phyloP scores from a whole-genome alignment of 2,888 invertebrate species.

The Hypomecis punctinalis region DNA sequence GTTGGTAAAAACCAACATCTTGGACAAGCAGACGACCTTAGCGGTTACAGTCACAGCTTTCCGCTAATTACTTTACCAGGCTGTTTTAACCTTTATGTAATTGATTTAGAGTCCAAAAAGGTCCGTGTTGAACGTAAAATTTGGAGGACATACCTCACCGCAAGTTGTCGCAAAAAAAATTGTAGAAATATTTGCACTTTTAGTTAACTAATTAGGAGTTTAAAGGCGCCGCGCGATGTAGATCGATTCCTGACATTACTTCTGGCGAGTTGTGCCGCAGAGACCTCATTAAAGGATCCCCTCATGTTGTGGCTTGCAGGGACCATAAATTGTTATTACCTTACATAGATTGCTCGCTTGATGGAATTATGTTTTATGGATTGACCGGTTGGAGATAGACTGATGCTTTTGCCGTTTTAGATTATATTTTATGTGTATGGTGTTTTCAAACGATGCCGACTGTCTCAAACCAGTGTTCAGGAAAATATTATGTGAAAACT shows the following conservation, averaged over 20 bases:
- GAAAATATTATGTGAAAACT: neutral
- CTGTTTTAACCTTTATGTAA: slow-evolving; percentile 24
- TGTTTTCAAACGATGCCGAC: slow-evolving; percentile 11
- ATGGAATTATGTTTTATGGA: slow-evolving; percentile 55
- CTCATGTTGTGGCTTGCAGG: slow-evolving; percentile 40
- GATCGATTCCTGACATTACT: slow-evolving; percentile 57
- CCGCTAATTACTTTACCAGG: slow-evolving; percentile 31
- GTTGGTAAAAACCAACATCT: slow-evolving; percentile 28
- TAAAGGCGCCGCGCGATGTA: slow-evolving; percentile 61
- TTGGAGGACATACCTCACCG: slow-evolving; percentile 39
- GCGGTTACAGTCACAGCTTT: slow-evolving; percentile 40
- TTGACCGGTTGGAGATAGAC: slow-evolving; percentile 19
- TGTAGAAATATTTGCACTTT: slow-evolving; percentile 47
- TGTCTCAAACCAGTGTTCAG: neutral
- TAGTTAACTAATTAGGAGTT: slow-evolving; percentile 61
- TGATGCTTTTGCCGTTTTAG: slow-evolving; percentile 7
- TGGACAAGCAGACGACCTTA: slow-evolving; percentile 39
- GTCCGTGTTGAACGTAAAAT: slow-evolving; percentile 11
- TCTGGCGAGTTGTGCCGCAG: slow-evolving; percentile 41
- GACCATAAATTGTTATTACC: slow-evolving; percentile 43
- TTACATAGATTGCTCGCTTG: slow-evolving; percentile 41
- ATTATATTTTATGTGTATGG: neutral
- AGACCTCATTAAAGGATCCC: slow-evolving; percentile 37
- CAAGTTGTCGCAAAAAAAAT: slow-evolving; percentile 47
- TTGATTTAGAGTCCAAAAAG: slow-evolving; percentile 25